These are phyloP conservation scores for Heliconius erato DNA, from an alignment of 2,888 invertebrate genomes.

Conservation along the genomic window DNA sequence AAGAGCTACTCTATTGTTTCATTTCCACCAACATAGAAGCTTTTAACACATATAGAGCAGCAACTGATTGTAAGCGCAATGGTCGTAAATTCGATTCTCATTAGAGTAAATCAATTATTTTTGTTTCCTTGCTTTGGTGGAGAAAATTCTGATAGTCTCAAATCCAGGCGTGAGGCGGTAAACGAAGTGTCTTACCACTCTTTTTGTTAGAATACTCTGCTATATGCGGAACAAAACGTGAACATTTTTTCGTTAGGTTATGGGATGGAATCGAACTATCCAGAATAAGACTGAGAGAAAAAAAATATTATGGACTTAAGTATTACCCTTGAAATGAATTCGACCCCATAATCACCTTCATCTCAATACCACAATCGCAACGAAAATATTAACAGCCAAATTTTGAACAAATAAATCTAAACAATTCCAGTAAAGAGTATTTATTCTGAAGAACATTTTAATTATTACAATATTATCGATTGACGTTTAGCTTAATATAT, in stretches of 20 bases:
- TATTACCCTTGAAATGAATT: neutral
- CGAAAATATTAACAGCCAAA: neutral
- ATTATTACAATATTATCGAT: slow-evolving; percentile 1
- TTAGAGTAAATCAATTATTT: neutral
- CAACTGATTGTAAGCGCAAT: no score
- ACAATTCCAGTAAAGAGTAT: neutral
- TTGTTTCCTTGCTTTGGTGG: neutral
- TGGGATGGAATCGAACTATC: no score
- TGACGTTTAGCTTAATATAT: slow-evolving; percentile 21
- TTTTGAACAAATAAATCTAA: neutral
- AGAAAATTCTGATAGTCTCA: neutral
- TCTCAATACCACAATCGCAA: neutral
- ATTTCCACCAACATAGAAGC: no score
- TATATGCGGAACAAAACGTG: no score
- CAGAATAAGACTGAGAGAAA: no score
- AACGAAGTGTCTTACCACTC: neutral
- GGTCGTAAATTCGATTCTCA: no score
- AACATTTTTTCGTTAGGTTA: no score
- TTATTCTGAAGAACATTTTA: slow-evolving; percentile 14
- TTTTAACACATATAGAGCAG: no score
- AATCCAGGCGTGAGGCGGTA: neutral
- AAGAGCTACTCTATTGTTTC: no score
- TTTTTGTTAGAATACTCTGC: neutral
- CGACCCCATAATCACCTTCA: neutral
- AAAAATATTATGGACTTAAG: no score